A percentile compares a stretch with the other conserved stretches of the same genome.
Conservation (phyloP, 1,140 invertebrate genomes). For the Macrotrachela quadricornifera region DNA sequence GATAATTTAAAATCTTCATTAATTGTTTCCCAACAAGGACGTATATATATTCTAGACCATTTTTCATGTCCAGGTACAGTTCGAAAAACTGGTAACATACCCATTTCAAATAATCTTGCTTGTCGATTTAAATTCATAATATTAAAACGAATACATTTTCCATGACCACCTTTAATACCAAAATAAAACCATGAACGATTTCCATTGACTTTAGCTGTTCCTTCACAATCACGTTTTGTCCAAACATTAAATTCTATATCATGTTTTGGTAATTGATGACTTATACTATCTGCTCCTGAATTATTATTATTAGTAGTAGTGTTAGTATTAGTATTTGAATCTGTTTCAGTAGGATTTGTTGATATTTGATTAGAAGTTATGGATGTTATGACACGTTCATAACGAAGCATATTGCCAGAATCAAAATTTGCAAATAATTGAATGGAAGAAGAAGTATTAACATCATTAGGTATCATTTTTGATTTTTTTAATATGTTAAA, state of each 20-base stretch:
- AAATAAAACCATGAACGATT: conserved; percentile 78
- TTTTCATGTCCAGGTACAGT: conserved; percentile 36
- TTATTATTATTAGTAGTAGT: conserved; percentile 1
- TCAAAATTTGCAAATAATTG: conserved; percentile 53
- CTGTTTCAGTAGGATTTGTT: neutral
- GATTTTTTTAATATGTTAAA: too few relatives aligned
- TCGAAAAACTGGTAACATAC: conserved; percentile 56
- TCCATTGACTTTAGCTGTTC: conserved; percentile 64
- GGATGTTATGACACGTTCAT: conserved; percentile 34
- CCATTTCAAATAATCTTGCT: conserved; percentile 68
- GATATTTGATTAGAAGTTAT: neutral
- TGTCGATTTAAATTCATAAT: conserved; percentile 68
- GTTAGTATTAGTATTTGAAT: neutral
- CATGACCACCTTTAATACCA: conserved; percentile 44
- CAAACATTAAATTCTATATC: conserved; percentile 69
- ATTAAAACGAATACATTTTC: conserved; percentile 48
- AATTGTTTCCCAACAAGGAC: neutral
- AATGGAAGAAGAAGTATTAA: too few relatives aligned
- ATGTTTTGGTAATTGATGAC: conserved; percentile 22
- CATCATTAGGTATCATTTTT: too few relatives aligned
- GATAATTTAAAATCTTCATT: conserved; percentile 47
- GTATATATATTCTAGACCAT: conserved; percentile 48
- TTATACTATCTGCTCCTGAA: conserved; percentile 12
- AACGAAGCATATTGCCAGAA: conserved; percentile 58
- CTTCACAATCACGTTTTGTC: conserved; percentile 66